Evolutionary conservation across 2,888 invertebrate species (phyloP).

Genomic region (Agrenia bidenticulata): DNA sequence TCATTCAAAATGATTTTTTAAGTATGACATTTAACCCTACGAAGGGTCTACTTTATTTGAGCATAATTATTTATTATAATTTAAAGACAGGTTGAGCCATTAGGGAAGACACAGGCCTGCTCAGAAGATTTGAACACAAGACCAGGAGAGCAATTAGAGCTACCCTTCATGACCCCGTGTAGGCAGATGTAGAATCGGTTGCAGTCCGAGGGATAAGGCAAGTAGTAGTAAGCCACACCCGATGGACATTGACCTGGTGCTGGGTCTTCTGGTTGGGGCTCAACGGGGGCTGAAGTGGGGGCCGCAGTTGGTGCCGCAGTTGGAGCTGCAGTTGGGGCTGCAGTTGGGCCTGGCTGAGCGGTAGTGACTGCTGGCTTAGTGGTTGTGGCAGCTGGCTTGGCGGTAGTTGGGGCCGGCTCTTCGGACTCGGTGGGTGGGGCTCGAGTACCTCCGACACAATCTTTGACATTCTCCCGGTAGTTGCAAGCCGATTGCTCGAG

Average conservation of each 20-base stretch:
- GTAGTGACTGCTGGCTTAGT: background rate
- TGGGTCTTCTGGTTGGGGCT: conserved; percentile 10
- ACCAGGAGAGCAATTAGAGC: background rate
- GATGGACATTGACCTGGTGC: background rate
- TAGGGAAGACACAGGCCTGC: conserved; percentile 1
- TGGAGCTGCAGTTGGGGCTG: background rate
- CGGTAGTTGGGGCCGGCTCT: background rate
- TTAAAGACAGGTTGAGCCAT: background rate
- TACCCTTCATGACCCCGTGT: background rate
- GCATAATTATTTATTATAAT: too few species aligned
- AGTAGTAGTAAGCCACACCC: conserved; percentile 12
- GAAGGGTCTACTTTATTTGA: too few species aligned
- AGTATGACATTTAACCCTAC: too few species aligned
- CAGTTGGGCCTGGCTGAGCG: background rate
- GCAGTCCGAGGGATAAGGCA: background rate
- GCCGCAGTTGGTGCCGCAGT: background rate
- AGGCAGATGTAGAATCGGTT: conserved; percentile 15
- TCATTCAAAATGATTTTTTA: too few species aligned
- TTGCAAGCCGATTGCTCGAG: background rate
- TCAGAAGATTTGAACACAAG: background rate
- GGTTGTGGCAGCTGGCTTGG: background rate
- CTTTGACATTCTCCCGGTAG: background rate
- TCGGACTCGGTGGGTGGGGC: too few species aligned
- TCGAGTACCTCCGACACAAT: conserved; percentile 10
- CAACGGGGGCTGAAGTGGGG: background rate